Evolutionary conservation across 2,888 invertebrate genomes (phyloP).

Genomic region (Heliconius ethilla): DNA sequence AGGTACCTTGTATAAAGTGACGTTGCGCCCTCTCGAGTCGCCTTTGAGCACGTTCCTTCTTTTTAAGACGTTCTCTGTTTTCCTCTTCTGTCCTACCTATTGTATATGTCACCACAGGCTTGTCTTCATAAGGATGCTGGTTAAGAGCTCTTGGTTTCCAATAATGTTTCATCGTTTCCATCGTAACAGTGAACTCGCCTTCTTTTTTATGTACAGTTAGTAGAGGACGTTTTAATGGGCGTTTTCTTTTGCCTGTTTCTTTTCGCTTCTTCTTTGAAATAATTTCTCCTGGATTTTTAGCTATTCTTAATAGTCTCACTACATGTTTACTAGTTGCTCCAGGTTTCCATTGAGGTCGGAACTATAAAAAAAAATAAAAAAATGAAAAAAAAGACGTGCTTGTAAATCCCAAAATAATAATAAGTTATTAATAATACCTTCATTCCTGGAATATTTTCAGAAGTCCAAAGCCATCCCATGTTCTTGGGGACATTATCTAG

Average conservation of each 20-base stretch:
- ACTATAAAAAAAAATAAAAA: conserved; percentile 59
- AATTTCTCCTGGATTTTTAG: conserved; percentile 64
- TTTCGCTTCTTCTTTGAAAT: conserved; percentile 66
- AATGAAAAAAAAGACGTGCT: conserved; percentile 39
- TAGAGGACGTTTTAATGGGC: conserved; percentile 67
- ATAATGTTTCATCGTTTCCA: conserved; percentile 74
- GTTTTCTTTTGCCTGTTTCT: conserved; percentile 56
- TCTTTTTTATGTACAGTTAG: conserved; percentile 70
- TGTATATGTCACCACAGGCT: conserved; percentile 65
- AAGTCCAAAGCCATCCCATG: conserved; percentile 80
- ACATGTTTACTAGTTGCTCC: conserved; percentile 74
- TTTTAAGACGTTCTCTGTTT: conserved; percentile 64
- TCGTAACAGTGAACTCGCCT: conserved; percentile 71
- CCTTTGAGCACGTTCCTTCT: conserved; percentile 65
- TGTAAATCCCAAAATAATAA: not conserved
- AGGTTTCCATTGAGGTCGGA: conserved; percentile 72
- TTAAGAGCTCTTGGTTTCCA: conserved; percentile 63
- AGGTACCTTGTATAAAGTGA: conserved; percentile 70
- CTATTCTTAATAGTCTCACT: conserved; percentile 65
- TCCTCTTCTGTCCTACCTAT: conserved; percentile 75
- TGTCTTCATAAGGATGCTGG: conserved; percentile 75
- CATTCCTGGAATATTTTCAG: conserved; percentile 68
- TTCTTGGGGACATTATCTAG: conserved; percentile 65
- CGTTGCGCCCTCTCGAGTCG: conserved; percentile 70
- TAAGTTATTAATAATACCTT: conserved; percentile 58